Percentiles rank a stretch among this genome's conserved stretches.
phyloP scores from a whole-genome alignment of 2,888 invertebrate species.

The Catonia carolina region DNA sequence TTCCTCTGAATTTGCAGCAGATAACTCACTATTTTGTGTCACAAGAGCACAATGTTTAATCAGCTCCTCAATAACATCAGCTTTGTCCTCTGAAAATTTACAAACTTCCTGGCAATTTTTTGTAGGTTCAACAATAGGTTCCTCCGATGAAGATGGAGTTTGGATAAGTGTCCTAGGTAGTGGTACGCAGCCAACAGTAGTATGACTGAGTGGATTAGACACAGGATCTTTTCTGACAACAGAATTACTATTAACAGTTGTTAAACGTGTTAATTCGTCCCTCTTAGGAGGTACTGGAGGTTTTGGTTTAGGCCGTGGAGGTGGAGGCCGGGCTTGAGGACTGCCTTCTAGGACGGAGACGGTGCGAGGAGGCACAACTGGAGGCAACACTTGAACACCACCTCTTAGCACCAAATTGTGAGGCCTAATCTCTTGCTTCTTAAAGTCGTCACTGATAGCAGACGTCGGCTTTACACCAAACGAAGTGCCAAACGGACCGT shows the following conservation, averaged over 20 bases:
- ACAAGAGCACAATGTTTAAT: no score
- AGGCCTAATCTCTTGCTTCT: conserved; percentile 21
- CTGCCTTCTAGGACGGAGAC: background rate
- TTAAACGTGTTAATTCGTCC: conserved; percentile 34
- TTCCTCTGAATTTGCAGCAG: background rate
- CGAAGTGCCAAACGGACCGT: conserved; percentile 13
- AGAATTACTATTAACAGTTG: conserved; percentile 29
- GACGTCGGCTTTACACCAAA: conserved; percentile 8
- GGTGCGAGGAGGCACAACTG: conserved; percentile 28
- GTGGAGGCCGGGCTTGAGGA: background rate
- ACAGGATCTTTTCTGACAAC: conserved; percentile 19
- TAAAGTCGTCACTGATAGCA: conserved; percentile 4
- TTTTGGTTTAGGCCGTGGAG: conserved; percentile 32
- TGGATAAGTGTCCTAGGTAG: background rate
- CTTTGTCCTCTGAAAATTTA: background rate
- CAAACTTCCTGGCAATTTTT: background rate
- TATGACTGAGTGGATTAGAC: conserved; percentile 14
- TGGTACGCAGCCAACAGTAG: background rate
- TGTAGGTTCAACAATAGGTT: background rate
- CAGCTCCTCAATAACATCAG: background rate
- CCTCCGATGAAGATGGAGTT: background rate
- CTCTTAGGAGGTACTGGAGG: conserved; percentile 36
- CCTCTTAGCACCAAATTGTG: conserved; percentile 21
- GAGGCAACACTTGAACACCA: conserved; percentile 32
- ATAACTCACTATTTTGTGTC: background rate